A percentile compares a stretch with the other conserved stretches of the same genome.
Evolutionary conservation across 1,140 invertebrate genomes (phyloP).

Genomic region (Cylas formicarius): DNA sequence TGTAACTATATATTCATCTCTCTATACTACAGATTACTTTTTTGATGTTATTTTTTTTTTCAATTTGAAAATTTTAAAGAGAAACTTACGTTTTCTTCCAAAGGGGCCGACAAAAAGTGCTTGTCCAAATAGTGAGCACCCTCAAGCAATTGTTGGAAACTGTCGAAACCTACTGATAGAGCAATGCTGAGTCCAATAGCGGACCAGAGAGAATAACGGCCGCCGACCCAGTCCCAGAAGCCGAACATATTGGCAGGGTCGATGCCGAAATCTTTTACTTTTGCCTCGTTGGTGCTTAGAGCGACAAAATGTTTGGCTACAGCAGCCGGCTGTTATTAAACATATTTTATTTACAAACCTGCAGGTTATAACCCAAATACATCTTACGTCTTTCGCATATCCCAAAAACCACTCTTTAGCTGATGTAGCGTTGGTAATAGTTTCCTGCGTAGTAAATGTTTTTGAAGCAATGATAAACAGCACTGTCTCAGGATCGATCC

Average conservation of each 20-base stretch:
- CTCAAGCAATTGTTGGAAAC: constrained; percentile 86
- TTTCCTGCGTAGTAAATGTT: constrained; percentile 99
- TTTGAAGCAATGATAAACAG: constrained; percentile 99
- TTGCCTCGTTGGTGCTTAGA: constrained; percentile 87
- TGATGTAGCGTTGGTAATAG: constrained; percentile 96
- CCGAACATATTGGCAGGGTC: constrained; percentile 97
- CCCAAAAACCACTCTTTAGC: constrained; percentile 93
- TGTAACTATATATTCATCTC: too few species aligned
- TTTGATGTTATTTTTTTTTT: constrained; percentile 5
- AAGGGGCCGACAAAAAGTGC: constrained; percentile 80
- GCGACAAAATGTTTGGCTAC: constrained; percentile 98
- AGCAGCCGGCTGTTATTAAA: constrained; percentile 56
- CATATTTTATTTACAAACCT: constrained; percentile 3
- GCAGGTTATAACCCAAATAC: too few species aligned
- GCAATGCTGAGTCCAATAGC: constrained; percentile 97
- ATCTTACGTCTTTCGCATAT: constrained; percentile 75
- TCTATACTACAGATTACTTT: too few species aligned
- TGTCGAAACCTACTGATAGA: constrained; percentile 89
- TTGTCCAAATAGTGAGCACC: constrained; percentile 93
- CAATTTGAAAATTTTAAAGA: background rate
- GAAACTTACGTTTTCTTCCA: constrained; percentile 85
- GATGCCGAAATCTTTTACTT: constrained; percentile 96
- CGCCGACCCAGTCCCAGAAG: constrained; percentile 99
- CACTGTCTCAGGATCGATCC: constrained; percentile 85
- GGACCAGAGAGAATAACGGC: constrained; percentile 96